phyloP scores from a whole-genome alignment of 1,140 invertebrate genomes.

The Gryllus bimaculatus region DNA sequence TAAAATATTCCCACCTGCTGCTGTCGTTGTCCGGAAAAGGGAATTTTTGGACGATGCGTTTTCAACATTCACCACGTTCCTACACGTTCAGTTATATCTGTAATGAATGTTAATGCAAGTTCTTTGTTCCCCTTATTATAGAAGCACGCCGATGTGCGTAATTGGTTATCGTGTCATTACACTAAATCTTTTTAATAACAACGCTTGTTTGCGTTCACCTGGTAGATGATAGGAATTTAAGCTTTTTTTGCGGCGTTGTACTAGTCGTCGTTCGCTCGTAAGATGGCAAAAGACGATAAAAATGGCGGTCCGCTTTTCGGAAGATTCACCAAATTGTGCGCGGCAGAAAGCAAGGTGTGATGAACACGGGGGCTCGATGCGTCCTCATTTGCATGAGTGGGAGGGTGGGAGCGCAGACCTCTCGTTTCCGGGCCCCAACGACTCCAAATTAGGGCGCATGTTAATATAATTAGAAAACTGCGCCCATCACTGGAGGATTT shows the following conservation, averaged over 20 bases:
- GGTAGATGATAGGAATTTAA: not conserved
- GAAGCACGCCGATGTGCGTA: not conserved
- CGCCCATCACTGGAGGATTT: not conserved
- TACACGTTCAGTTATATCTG: not conserved
- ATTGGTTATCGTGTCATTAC: not conserved
- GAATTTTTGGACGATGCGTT: not conserved
- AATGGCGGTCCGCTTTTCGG: no score
- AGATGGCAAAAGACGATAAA: no score
- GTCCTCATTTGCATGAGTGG: not conserved
- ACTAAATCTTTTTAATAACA: not conserved
- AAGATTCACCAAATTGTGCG: no score
- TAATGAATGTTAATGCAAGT: not conserved
- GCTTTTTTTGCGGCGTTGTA: not conserved
- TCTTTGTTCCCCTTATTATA: not conserved
- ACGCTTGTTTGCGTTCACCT: not conserved
- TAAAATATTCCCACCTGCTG: no score
- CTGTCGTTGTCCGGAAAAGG: no score
- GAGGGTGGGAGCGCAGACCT: not conserved
- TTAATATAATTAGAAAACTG: conserved; percentile 1
- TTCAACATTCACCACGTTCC: not conserved
- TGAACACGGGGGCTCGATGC: not conserved
- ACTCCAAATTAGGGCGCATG: not conserved
- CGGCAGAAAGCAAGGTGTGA: not conserved
- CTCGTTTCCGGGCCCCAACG: not conserved
- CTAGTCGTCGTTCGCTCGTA: not conserved